Percentiles rank a stretch among this genome's conserved stretches.
phyloP scores from a whole-genome alignment of 2,113 vertebrate genomes.

The Cochlearius cochlearius region DNA sequence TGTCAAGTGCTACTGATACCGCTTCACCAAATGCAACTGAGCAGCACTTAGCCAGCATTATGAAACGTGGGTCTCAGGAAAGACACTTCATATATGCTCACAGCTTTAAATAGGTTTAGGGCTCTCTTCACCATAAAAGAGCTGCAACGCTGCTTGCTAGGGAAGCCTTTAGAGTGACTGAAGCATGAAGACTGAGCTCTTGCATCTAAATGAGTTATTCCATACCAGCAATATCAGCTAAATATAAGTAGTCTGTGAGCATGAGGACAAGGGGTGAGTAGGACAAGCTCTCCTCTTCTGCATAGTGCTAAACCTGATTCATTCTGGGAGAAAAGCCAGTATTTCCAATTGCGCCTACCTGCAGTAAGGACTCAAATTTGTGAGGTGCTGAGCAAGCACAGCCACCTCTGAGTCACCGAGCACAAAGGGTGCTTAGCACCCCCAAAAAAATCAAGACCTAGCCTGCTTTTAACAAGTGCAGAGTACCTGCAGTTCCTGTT shows the following conservation, averaged over 20 bases:
- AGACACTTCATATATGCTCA: conserved; percentile 31
- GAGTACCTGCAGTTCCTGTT: background rate
- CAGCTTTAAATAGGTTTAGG: conserved; percentile 52
- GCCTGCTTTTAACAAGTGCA: background rate
- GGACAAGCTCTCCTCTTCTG: background rate
- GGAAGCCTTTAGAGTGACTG: background rate
- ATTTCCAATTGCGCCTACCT: background rate
- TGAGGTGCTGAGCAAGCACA: background rate
- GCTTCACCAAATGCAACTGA: conserved; percentile 45
- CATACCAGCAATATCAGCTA: background rate
- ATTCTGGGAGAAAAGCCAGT: background rate
- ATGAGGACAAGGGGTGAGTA: background rate
- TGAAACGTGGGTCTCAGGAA: conserved; percentile 35
- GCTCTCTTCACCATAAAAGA: conserved; percentile 41
- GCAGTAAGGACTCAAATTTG: background rate
- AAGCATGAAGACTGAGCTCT: background rate
- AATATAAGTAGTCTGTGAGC: background rate
- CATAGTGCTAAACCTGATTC: background rate
- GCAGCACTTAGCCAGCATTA: conserved; percentile 47
- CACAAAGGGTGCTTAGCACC: background rate
- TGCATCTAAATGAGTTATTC: background rate
- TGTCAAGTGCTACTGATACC: conserved; percentile 25
- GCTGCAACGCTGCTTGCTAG: background rate
- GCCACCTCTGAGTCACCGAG: background rate
- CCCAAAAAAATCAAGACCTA: background rate